Evolutionary conservation across 1,140 invertebrate genomes (phyloP), one percentile per base, ranked within the genome.

Genomic region (Pogonomyrmex barbatus): DNA sequence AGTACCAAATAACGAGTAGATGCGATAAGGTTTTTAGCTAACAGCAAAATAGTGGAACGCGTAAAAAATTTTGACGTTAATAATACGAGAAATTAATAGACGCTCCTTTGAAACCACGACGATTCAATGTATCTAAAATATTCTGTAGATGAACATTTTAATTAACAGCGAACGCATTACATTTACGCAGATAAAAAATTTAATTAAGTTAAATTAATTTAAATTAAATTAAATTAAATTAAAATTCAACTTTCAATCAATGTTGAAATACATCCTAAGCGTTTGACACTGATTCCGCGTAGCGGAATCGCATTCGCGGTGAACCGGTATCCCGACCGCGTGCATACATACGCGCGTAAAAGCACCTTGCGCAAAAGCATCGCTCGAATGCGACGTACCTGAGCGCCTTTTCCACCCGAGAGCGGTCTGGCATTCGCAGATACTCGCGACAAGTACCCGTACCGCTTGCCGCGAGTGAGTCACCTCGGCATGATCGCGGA

Each of bases 371-470:
- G 89, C 89, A 90, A 24, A 24, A 90, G 73, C 65, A 76, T 50
- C 47, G 73, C 73, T 67, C 73, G 45, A 67, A 76, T 39, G 81
- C 81, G 70, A 87, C 58, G 50, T 65, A 67, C 71, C 52, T 63
- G 73, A 54, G 82, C 71, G 83, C 78, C 85, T 82, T 87, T 79
- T 87, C 78, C 68, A 65, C 58, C 67, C 50, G 63, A 86, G 78
- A 85, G 71, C 47, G 71, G 63, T 54, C 60, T 62, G 70, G 88
- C 81, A 68, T 76, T 75, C 62, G 75, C 82, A 77, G 39, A 75
- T 86, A 87, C 54, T 36, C 88, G 85, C 89, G 89, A 90, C 89
- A 90, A 90, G 89, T 90, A 88, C 71, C 87, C 88, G 88, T 65
- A 42, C 85, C 85, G 62, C 47, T 87, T 79, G 45, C 75, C 36